These are phyloP conservation scores for Patella ulyssiponensis DNA, from an alignment of 2,888 invertebrate species.

Conservation along the genomic window DNA sequence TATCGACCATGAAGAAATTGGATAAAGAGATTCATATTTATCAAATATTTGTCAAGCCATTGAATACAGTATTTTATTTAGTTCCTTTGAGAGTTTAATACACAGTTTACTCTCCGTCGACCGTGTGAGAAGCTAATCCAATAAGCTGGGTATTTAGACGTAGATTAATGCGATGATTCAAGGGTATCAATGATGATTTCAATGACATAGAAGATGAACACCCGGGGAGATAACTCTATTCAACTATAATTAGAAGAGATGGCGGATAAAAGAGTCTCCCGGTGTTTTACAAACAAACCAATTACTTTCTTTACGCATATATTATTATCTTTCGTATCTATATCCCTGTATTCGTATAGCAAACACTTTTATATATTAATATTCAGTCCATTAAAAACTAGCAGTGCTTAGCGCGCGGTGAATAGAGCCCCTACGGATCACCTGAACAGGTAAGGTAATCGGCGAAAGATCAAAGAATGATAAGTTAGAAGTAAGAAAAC, in stretches of 20 bases:
- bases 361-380: conserved; percentile 21
- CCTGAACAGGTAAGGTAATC: not conserved
- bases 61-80: no score
- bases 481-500: no score
- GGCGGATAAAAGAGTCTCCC: conserved; percentile 9
- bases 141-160: conserved; percentile 3
- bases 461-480: not conserved
- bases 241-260: conserved; percentile 19
- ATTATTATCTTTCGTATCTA: not conserved
- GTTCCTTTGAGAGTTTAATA: no score
- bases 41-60: no score
- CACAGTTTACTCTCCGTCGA: no score
- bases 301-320: conserved; percentile 23
- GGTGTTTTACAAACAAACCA: conserved; percentile 26
- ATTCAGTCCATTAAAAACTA: conserved; percentile 17
- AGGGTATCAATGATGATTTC: conserved; percentile 14
- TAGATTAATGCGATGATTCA: conserved; percentile 18
- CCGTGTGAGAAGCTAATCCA: no score
- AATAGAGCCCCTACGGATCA: not conserved
- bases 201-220: no score
- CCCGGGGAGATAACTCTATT: not conserved
- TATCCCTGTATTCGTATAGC: conserved; percentile 19
- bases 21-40: no score
- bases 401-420: no score
- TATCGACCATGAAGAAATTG: no score